Base-by-base conservation (phyloP, 2,113 vertebrate species). In the Strix uralensis region DNA sequence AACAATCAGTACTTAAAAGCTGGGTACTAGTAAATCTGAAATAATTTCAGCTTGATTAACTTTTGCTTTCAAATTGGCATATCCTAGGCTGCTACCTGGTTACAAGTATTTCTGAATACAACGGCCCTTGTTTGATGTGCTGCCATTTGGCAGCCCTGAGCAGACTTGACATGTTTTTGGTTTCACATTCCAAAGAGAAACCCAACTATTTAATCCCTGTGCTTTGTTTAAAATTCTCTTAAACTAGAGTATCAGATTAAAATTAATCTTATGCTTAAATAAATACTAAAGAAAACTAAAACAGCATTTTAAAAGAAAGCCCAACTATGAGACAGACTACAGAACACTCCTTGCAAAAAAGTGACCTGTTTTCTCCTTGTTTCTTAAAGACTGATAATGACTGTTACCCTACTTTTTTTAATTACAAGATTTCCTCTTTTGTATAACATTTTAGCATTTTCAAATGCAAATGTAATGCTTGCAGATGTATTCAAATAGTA, bases 161-260 rank as follows among this genome's bases (percentile, higher is more conserved):
- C 52, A 79, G 25, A 55, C 65, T 67, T 10, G 2, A 70, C 58
- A n/a, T 80, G 87, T 62, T 96, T 94, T 82, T 86, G 82, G 88
- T 92, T 91, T 96, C 88, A 72, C 77, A 80, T 95, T 96, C 83
- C 89, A 72, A 69, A 89, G 46, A 80, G 54, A 94, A 96, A 88
- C 61, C 23, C 3, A 2, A 82, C 70, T 85, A 82, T 62, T 94
- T 72, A 91, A 94, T 82, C 67, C 81, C 62, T 13, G 36, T 51
- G 62, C 58, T 81, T 84, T 79, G 81, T 92, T 97, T 87, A 86
- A 95, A 92, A 89, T 42, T 89, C 83, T 91, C 89, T 84, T 81
- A 57, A 95, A 88, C 63, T 32, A 30, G 47, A 96, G 57, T 74
- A 94, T 79, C 86, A 75, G 81, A 92, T 91, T 92, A 67, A 91